Conservation (phyloP, 2,888 invertebrate species). For the Cartodere bifasciata region DNA sequence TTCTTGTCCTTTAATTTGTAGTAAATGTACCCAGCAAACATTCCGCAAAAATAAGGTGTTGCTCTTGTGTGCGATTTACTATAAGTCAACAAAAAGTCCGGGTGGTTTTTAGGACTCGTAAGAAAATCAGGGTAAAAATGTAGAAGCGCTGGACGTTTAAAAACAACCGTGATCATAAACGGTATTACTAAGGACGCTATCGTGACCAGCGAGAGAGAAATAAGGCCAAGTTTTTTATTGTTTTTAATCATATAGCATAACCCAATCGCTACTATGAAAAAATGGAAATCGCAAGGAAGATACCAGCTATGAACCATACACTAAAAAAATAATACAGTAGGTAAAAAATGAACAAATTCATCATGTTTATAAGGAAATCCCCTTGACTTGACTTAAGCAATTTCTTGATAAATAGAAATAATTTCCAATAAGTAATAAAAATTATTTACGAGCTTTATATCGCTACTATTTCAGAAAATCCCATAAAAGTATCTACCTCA, state of each 20-base stretch:
- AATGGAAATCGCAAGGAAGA: slow-evolving; percentile 58
- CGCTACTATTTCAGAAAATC: no score
- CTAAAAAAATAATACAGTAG: slow-evolving; percentile 34
- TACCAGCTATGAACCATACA: slow-evolving; percentile 58
- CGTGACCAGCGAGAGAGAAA: slow-evolving; percentile 29
- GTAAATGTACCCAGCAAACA: slow-evolving; percentile 40
- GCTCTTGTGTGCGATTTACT: slow-evolving; percentile 48
- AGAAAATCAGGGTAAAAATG: slow-evolving; percentile 45
- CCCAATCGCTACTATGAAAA: slow-evolving; percentile 44
- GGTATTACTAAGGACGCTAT: slow-evolving; percentile 38
- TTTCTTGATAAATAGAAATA: slow-evolving; percentile 1
- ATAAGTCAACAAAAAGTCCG: slow-evolving; percentile 43
- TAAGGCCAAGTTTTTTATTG: slow-evolving; percentile 32
- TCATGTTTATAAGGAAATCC: slow-evolving; percentile 11
- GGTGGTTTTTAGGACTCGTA: slow-evolving; percentile 37
- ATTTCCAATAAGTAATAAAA: no score
- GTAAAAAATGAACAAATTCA: slow-evolving; percentile 11
- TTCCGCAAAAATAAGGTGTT: slow-evolving; percentile 45
- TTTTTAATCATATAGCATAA: slow-evolving; percentile 37
- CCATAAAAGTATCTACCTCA: no score
- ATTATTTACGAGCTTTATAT: no score
- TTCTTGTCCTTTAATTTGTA: slow-evolving; percentile 28
- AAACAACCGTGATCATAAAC: slow-evolving; percentile 39
- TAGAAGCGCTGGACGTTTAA: slow-evolving; percentile 40
- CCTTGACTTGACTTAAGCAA: no score